Base-by-base conservation (phyloP, 2,797 vertebrate genomes). In the Carapus acus region DNA sequence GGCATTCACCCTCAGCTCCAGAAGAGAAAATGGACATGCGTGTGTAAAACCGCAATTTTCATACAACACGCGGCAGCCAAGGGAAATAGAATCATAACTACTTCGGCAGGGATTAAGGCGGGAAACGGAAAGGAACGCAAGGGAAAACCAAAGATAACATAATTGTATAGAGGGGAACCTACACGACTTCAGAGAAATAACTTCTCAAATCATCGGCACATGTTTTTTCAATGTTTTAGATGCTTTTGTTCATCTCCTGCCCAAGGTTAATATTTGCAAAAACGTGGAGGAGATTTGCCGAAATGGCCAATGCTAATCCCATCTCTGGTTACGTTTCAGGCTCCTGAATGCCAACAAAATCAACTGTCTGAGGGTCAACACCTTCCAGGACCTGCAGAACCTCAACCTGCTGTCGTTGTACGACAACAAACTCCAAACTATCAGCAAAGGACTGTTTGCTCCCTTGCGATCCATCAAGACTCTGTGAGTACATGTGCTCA, bases 281-380 rank as follows among this genome's bases (percentile, higher is more conserved):
- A 27, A 27, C 4, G 24, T 27, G 9, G 24, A 27, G 24, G 5
- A 27, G 24, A 27, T 27, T 1, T 17, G 20, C 18, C 43, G 52
- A 16, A 53, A 39, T 12, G 52, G 29, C 12, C 13, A 39, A 49
- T 20, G 8, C 22, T 38, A 22, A 36, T 45, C 17, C 16, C 8
- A 12, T 51, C 40, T 36, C 49, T 9, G 6, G 8, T 37, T 63
- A 23, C 60, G 23, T 77, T 66, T 56, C 73, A 98, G 95, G 69
- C 90, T 98, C 65, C 90, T 98, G 80, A 98, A 98, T 8, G 96
- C 96, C 83, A 98, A 98, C 86, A 97, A 98, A 86, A 98, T 98
- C 83, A 96, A 96, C 87, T 98, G 96, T 79, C 78, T 98, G 71
- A 87, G 96, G 55, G 93, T 98, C 55, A 97, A 96, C 87, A 93